These are phyloP conservation scores for Dolichomitus sp. DNA, from an alignment of 2,888 invertebrate species.

Conservation along the genomic window DNA sequence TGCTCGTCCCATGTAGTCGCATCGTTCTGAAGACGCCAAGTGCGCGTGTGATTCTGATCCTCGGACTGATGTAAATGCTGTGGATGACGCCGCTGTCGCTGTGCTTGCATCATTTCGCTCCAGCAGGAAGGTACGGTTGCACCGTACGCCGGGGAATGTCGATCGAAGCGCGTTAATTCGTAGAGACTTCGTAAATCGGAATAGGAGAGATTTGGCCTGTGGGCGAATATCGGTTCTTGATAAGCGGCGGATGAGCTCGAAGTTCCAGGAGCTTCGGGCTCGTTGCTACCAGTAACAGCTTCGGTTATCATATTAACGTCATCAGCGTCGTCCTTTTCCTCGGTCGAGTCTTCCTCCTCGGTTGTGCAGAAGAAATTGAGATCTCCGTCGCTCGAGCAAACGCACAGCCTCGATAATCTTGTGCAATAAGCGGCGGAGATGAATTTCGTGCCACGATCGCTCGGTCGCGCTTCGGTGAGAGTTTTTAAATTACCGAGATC, in stretches of 20 bases:
- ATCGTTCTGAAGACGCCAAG: constrained; percentile 90
- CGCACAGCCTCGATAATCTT: constrained; percentile 95
- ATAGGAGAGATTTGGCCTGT: constrained; percentile 88
- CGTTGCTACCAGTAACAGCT: constrained; percentile 69
- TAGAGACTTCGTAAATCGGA: constrained; percentile 91
- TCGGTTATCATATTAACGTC: constrained; percentile 82
- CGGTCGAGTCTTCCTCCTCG: constrained; percentile 91
- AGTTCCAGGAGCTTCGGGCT: constrained; percentile 81
- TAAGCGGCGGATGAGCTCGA: constrained; percentile 79
- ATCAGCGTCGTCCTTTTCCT: constrained; percentile 92
- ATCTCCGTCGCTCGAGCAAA: constrained; percentile 93
- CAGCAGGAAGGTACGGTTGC: constrained; percentile 97
- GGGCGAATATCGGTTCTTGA: constrained; percentile 86
- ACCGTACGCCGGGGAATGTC: constrained; percentile 90
- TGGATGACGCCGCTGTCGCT: constrained; percentile 95
- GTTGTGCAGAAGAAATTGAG: constrained; percentile 94
- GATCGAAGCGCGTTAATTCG: constrained; percentile 92
- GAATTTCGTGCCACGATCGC: constrained; percentile 89
- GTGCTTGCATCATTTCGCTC: constrained; percentile 97
- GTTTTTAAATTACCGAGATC: constrained; percentile 91
- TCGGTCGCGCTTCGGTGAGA: constrained; percentile 90
- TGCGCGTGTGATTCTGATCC: constrained; percentile 92
- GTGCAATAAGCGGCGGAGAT: constrained; percentile 95
- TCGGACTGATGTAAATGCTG: constrained; percentile 91
- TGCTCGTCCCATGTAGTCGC: constrained; percentile 96